A percentile compares a stretch with the other conserved stretches of the same genome.
phyloP scores from a whole-genome alignment of 2,113 vertebrate species.

The Vidua chalybeata region DNA sequence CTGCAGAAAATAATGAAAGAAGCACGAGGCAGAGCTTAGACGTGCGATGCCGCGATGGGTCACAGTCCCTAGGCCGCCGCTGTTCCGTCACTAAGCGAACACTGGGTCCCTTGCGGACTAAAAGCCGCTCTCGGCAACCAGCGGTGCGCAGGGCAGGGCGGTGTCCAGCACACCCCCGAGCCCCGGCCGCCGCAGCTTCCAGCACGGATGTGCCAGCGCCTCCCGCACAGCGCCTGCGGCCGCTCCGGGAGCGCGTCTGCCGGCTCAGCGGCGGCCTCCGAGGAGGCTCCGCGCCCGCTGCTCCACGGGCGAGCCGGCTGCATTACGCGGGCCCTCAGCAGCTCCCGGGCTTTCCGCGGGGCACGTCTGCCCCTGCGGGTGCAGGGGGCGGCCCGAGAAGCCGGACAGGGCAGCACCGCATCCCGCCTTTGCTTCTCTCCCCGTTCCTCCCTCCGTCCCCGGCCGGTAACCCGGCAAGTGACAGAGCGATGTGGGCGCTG shows the following conservation, averaged over 20 bases:
- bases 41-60: not conserved
- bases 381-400: not conserved
- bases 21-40: not conserved
- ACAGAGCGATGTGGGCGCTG: not conserved
- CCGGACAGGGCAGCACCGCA: not conserved
- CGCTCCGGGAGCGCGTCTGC: rapidly evolving
- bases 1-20: not conserved
- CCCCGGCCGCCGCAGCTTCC: not conserved
- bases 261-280: not conserved
- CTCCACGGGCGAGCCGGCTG: rapidly evolving
- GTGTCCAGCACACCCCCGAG: not conserved
- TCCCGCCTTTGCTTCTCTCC: not conserved
- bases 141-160: rapidly evolving
- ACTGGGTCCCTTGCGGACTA: not conserved
- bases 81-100: not conserved
- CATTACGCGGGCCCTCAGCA: rapidly evolving
- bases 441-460: not conserved
- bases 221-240: not conserved
- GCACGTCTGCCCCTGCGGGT: rapidly evolving
- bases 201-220: not conserved
- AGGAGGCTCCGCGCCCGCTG: rapidly evolving
- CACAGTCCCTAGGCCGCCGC: not conserved
- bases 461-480: rapidly evolving
- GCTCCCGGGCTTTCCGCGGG: not conserved
- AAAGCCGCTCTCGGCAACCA: not conserved